Percentiles rank a stretch among this genome's conserved stretches.
These are phyloP conservation scores for Salvelinus alpinus DNA, from an alignment of 2,113 vertebrate genomes.

Conservation along the genomic window DNA sequence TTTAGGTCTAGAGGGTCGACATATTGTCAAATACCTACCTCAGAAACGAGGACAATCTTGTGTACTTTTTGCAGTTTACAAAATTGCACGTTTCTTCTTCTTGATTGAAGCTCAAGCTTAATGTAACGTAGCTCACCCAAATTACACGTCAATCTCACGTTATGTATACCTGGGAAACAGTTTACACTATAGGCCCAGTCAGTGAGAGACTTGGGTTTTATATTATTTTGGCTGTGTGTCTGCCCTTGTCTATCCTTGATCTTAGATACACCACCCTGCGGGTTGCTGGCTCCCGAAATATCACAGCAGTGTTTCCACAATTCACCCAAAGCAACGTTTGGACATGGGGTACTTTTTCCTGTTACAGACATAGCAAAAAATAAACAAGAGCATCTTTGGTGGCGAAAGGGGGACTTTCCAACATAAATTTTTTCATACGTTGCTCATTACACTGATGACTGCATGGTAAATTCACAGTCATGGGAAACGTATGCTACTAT, in stretches of 20 bases:
- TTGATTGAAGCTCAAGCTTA: no score
- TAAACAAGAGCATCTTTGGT: constrained; percentile 28
- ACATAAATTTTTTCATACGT: not conserved
- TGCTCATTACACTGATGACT: constrained; percentile 15
- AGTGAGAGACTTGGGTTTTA: no score
- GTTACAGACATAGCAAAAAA: constrained; percentile 11
- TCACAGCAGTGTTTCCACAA: not conserved
- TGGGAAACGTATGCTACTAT: constrained; percentile 23
- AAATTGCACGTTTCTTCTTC: no score
- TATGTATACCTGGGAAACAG: not conserved
- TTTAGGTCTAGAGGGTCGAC: not conserved
- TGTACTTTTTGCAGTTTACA: no score
- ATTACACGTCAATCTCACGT: not conserved
- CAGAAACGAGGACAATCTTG: no score
- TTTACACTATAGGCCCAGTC: no score
- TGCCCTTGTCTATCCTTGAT: not conserved
- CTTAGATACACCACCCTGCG: not conserved
- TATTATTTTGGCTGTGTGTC: not conserved
- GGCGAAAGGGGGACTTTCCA: constrained; percentile 12
- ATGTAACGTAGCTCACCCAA: not conserved
- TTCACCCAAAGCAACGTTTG: not conserved
- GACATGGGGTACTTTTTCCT: not conserved
- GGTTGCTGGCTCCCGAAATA: not conserved
- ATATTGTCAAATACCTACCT: not conserved
- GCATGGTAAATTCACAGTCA: constrained; percentile 13